Evolutionary conservation across 2,888 invertebrate genomes (phyloP), one percentile per base, ranked within the genome.

Genomic region (Hydropsyche betteni): DNA sequence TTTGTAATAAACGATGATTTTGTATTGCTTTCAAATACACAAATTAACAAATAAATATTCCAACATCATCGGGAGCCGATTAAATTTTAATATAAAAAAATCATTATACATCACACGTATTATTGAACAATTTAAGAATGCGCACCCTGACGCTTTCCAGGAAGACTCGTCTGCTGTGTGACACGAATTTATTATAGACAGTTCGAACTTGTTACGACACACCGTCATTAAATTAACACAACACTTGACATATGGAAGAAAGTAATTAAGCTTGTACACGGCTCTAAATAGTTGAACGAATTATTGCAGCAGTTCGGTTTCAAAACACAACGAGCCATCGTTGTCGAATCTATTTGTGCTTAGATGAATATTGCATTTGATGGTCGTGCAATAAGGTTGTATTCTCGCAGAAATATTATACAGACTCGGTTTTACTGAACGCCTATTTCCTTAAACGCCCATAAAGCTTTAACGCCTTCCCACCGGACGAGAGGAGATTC

Each of bases 371-470:
- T 69, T 69, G 69, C 38, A 16, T 70, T 70, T 70, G 70, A 52
- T 24, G 53, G 53, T 70, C 70, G 70, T 70, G 70, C 52, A 53
- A 53, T 53, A 33, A 70, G 34, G 69, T 44, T n/a, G 55, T 44
- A 38, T 69, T 44, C 38, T 12, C 36, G 70, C n/a, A 24, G 44
- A 44, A 44, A 44, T 33, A 64, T 33, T 34, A 64, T 64, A 64
- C 7, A 64, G 64, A 7, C 24, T 44, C 50, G 50, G 51, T 61
- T 70, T 24, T 44, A 12, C 55, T 33, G 36, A 69, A 68, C 73
- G 76, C 74, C 69, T 61, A 69, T 69, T 76, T 76, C 76, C 76
- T 74, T 51, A 50, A 73, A 74, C 76, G 76, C 76, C 76, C 74
- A 76, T 76, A 69, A 70, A 53, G 70, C 64, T 34, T 64, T 44